Percentiles rank a stretch among this genome's conserved stretches.
Conservation (phyloP, 1,140 invertebrate genomes). For the Drosophila subobscura region DNA sequence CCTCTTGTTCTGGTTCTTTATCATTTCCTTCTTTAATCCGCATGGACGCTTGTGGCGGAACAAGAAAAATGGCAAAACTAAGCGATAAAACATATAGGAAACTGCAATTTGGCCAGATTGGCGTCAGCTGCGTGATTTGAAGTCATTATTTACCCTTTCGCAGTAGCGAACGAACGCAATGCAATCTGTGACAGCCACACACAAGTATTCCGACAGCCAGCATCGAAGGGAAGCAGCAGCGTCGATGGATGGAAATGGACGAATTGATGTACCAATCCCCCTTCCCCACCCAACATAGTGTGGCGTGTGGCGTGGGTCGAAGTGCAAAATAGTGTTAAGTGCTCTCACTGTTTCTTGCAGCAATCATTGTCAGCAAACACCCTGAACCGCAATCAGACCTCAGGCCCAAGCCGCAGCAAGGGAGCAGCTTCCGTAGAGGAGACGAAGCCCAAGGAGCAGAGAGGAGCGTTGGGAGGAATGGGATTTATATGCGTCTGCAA, state of each 20-base stretch:
- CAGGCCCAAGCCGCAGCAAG: constrained; percentile 10
- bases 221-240: background rate
- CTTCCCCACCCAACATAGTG: constrained; percentile 12
- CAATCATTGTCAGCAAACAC: constrained; percentile 78
- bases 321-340: constrained; percentile 75
- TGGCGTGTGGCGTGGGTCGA: constrained; percentile 13
- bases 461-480: background rate
- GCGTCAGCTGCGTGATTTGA: constrained; percentile 56
- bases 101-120: constrained; percentile 51
- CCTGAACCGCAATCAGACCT: constrained; percentile 50
- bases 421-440: too few species aligned
- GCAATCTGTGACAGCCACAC: constrained; percentile 66
- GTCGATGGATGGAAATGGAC: constrained; percentile 30
- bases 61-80: constrained; percentile 1
- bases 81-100: constrained; percentile 50
- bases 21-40: too few species aligned
- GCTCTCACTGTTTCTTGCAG: constrained; percentile 72
- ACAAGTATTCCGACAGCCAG: constrained; percentile 64
- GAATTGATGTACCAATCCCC: constrained; percentile 63
- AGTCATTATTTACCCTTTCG: constrained; percentile 62
- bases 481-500: constrained; percentile 60
- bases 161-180: constrained; percentile 51
- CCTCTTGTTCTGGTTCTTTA: too few species aligned
- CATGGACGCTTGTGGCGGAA: too few species aligned
- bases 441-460: too few species aligned